Base-by-base conservation (phyloP, 1,140 invertebrate species). In the Scaptodrosophila lebanonensis region DNA sequence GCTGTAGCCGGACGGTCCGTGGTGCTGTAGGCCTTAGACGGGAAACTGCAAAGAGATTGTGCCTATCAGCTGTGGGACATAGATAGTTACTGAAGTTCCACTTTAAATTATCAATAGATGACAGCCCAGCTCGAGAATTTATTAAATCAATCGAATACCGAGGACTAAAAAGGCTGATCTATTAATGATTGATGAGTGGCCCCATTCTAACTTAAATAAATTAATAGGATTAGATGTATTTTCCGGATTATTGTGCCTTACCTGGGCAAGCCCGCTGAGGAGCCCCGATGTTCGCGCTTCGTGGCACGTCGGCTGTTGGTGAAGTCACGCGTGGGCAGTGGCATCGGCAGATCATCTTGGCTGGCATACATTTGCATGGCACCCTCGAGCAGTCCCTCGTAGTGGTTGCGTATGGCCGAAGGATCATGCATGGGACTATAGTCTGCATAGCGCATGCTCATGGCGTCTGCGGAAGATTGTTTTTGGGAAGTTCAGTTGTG, bases 291-390 rank as follows among this genome's bases (percentile, higher is more conserved):
- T 30, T 87, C 86, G 29, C 83, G 63, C 33, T 83, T 86, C 1
- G 83, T 86, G 13, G 57, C 66, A 22, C 77, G 63, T 13, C 85
- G 65, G 8, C 69, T 83, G 40, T 84, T 83, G n/a, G 61, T 76
- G 12, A 84, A 86, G 17, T 83, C 83, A 11, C 75, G 71, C 5
- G 71, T 83, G 36, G 73, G 72, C 66, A 84, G 35, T 44, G 79
- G 82, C 66, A 70, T 86, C 7, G 83, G 77, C 29, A 84, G 49
- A 43, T 86, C 84, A 32, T 84, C 75, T 60, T 86, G 82, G 59
- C 72, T 86, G 63, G 83, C 70, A 58, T 87, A 87, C 71, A 87
- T 77, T 64, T 86, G 83, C 27, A 87, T 75, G 42, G 85, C 86
- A 15, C 85, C 84, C 66, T 87, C 86, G 7, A 87, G 66, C 7